These are phyloP conservation scores for Parazoanthus darwini DNA, from an alignment of 92 coral and sea anemone genomes.

Conservation along the genomic window DNA sequence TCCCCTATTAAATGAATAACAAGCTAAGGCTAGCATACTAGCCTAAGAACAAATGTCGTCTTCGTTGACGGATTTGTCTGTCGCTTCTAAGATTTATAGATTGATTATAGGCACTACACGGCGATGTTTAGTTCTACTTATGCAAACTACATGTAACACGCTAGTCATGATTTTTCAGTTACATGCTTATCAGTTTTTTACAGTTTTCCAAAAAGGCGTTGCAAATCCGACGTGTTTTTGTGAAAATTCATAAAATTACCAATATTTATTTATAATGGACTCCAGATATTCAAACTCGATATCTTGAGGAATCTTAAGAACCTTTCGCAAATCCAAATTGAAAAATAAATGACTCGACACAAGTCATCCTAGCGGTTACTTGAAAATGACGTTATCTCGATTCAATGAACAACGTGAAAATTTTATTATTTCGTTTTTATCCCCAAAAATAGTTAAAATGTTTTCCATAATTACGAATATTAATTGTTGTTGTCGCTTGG, in stretches of 20 bases:
- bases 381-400: not conserved
- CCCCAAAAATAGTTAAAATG: not conserved
- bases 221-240: not conserved
- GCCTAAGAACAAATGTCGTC: not conserved
- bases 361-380: not conserved
- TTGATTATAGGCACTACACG: not conserved
- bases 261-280: not conserved
- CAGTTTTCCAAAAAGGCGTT: not conserved
- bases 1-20: not conserved
- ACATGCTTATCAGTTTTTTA: too few species aligned
- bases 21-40: conserved; percentile 1
- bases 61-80: not conserved
- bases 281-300: not conserved
- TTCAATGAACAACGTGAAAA: not conserved
- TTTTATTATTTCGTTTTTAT: too few species aligned
- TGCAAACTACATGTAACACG: not conserved
- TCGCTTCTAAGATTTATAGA: not conserved
- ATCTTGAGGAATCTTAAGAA: not conserved
- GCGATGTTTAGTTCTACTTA: not conserved
- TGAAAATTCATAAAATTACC: not conserved
- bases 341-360: not conserved
- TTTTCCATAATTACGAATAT: not conserved
- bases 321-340: not conserved
- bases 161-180: not conserved
- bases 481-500: not conserved